phyloP scores from a whole-genome alignment of 92 coral and sea anemone species.

The Palythoa grandiflora region DNA sequence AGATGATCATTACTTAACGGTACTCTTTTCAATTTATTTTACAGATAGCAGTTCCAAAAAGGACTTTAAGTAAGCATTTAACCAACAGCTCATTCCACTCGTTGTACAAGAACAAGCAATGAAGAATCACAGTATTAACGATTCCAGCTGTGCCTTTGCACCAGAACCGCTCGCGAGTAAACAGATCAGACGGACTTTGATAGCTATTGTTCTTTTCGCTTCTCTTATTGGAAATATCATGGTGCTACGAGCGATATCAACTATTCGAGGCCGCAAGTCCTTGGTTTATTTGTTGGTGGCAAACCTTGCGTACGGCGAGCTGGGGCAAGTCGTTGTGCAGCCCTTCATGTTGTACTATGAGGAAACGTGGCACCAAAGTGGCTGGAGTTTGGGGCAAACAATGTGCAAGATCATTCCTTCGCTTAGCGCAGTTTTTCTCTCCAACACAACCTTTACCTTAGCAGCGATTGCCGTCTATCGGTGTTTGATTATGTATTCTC shows the following conservation, averaged over 20 bases:
- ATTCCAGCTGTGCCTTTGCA: neutral
- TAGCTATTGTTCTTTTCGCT: neutral
- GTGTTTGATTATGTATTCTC: slow-evolving; percentile 18
- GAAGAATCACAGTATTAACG: neutral
- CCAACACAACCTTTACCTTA: neutral
- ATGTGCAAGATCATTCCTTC: neutral
- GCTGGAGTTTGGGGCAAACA: slow-evolving; percentile 5
- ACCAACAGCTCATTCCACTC: neutral
- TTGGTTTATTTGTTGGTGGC: slow-evolving; percentile 7
- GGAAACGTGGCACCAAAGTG: neutral
- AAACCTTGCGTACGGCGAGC: slow-evolving; percentile 9
- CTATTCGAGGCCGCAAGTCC: neutral
- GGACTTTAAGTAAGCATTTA: neutral
- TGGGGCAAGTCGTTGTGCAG: neutral
- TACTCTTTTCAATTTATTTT: neutral
- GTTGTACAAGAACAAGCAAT: neutral
- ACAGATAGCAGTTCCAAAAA: neutral
- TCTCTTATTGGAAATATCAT: slow-evolving; percentile 6
- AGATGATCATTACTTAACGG: neutral
- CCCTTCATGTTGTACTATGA: slow-evolving; percentile 12
- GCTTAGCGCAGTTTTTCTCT: neutral
- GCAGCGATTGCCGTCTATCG: slow-evolving; percentile 39
- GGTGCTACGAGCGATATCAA: slow-evolving; percentile 2
- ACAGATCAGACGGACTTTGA: neutral
- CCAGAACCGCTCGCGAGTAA: neutral